Percentiles rank a stretch among this genome's conserved stretches.
Evolutionary conservation across 1,140 invertebrate species (phyloP).

Genomic region (Orussus abietinus): DNA sequence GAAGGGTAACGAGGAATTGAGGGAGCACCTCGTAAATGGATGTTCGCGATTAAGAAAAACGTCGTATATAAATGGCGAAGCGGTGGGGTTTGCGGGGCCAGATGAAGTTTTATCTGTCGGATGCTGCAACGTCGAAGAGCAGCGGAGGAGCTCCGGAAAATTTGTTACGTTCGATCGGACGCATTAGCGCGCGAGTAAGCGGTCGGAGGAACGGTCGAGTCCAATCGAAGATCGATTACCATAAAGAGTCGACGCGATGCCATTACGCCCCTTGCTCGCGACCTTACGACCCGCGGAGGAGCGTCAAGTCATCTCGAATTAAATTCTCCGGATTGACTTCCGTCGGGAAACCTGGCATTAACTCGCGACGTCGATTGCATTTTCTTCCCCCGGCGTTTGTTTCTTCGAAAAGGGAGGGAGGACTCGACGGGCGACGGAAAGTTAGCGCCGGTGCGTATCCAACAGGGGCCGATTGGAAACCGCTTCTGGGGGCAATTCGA

Average conservation of each 20-base stretch:
- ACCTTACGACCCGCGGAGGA: too few species aligned
- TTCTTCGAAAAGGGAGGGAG: too few species aligned
- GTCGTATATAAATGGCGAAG: constrained; percentile 45
- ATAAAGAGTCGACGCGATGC: too few species aligned
- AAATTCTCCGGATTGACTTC: too few species aligned
- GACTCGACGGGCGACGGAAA: too few species aligned
- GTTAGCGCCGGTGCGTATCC: constrained; percentile 21
- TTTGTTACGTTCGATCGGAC: not conserved
- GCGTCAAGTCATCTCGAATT: too few species aligned
- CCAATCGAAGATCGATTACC: too few species aligned
- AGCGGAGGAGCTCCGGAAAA: constrained; percentile 5
- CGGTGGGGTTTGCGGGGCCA: constrained; percentile 16
- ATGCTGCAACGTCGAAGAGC: not conserved
- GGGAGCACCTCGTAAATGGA: constrained; percentile 43
- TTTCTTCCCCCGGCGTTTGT: too few species aligned
- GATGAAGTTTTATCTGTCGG: constrained; percentile 41
- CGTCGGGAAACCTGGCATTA: too few species aligned
- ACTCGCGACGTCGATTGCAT: too few species aligned
- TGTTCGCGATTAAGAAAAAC: constrained; percentile 48
- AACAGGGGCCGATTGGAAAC: constrained; percentile 15
- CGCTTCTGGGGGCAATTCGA: constrained; percentile 22
- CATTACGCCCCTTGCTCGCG: too few species aligned
- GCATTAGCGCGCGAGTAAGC: not conserved
- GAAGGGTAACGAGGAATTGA: constrained; percentile 45
- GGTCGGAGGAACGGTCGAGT: too few species aligned